Evolutionary conservation across 2,888 invertebrate species (phyloP), one percentile per base, ranked within the genome.

Genomic region (Hemistola chrysoprasaria): DNA sequence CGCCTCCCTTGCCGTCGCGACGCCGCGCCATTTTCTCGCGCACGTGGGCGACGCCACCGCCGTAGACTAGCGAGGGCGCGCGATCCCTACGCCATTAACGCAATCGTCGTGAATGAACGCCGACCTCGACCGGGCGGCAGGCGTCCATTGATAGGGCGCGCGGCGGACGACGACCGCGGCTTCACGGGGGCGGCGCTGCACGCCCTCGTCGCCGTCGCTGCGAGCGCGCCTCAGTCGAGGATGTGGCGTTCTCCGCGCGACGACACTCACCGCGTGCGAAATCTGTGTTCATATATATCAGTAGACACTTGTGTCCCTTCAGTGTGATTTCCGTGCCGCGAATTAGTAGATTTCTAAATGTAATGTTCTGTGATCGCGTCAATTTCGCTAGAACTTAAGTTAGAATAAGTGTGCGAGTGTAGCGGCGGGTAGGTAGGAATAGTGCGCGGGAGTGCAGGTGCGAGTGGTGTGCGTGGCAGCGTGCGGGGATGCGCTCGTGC

Each of bases 141-240:
- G 73, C 78, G 76, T 84, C 79, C 80, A 80, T 80, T 78, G 81
- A 81, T 76, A 81, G 79, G 78, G 80, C 80, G 80, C 81, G 72
- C 72, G 78, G 40, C 83, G 84, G 80, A 70, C 82, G 78, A 77
- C 81, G 81, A 79, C 80, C 73, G 74, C 73, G 57, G 57, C 65
- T 63, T 66, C 68, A 76, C 79, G 78, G 84, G 83, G 83, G 84
- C 85, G 85, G 83, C 78, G 69, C 68, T 70, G 75, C 77, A 81
- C 81, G 84, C 89, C 88, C 84, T 82, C 70, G 69, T 62, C 54
- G 36, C 36, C 40, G 41, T 45, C 56, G 62, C 63, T 65, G 63
- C 76, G 81, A 84, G 81, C 85, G 83, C 85, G 85, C 88, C 90
- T 90, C 90, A 90, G 88, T 90, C 90, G 91, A 87, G 82, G 79